These are phyloP conservation scores for Rhynchonema sp. DNA, from an alignment of 2,888 invertebrate species.

Conservation along the genomic window DNA sequence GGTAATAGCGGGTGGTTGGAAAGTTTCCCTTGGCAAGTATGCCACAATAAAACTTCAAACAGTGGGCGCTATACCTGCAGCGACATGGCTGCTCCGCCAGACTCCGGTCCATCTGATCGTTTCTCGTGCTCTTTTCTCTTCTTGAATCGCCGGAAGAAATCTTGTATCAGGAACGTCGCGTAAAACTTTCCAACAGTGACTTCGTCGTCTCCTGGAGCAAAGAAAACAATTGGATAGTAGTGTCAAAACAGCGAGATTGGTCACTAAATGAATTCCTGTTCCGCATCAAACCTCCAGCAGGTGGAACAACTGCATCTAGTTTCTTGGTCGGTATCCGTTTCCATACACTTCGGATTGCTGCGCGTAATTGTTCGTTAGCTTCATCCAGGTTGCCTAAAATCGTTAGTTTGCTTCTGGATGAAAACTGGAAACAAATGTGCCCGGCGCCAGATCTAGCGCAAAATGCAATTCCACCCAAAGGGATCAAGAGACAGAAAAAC, in stretches of 20 bases:
- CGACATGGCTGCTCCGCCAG: slow-evolving; percentile 24
- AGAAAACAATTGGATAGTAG: too few species aligned
- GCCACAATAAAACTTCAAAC: background rate
- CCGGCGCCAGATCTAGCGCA: too few species aligned
- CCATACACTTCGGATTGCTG: slow-evolving; percentile 93
- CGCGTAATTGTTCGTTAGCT: slow-evolving; percentile 70
- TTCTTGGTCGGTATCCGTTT: slow-evolving; percentile 84
- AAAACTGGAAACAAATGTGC: too few species aligned
- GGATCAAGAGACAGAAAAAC: too few species aligned
- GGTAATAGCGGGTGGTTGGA: slow-evolving; percentile 9
- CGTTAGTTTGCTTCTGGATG: too few species aligned
- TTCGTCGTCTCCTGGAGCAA: slow-evolving; percentile 56
- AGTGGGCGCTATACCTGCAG: slow-evolving; percentile 15
- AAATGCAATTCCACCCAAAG: too few species aligned
- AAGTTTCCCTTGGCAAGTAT: background rate
- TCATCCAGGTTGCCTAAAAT: slow-evolving; percentile 59
- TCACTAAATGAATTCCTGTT: background rate
- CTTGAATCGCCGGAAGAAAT: slow-evolving; percentile 94
- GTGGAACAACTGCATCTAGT: slow-evolving; percentile 91
- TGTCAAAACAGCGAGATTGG: background rate
- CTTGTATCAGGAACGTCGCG: slow-evolving; percentile 98
- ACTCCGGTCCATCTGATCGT: slow-evolving; percentile 34
- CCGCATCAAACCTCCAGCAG: slow-evolving; percentile 52
- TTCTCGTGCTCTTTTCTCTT: slow-evolving; percentile 48
- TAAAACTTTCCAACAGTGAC: slow-evolving; percentile 99